phyloP scores from a whole-genome alignment of 2,888 invertebrate species.

The Galerucella nymphaeae region DNA sequence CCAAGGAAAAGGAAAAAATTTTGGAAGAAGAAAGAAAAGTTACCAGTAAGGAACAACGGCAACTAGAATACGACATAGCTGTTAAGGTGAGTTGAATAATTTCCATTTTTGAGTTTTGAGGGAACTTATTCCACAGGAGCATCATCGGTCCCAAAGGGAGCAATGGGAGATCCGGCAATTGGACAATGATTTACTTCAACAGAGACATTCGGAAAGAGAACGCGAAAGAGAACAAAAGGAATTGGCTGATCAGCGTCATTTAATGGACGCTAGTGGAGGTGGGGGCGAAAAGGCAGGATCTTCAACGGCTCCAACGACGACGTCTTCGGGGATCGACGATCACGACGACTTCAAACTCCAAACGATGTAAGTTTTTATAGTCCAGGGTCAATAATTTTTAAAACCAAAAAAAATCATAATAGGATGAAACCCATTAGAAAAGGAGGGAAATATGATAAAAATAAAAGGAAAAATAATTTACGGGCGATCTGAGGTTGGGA shows the following conservation, averaged over 20 bases:
- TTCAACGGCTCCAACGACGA: constrained; percentile 7
- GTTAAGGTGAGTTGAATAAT: constrained; percentile 67
- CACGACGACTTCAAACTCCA: constrained; percentile 28
- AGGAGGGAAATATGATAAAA: too few species aligned
- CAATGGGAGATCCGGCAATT: constrained; percentile 71
- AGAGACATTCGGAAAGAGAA: constrained; percentile 71
- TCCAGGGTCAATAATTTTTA: too few species aligned
- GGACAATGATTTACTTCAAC: constrained; percentile 72
- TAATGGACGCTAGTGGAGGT: constrained; percentile 28
- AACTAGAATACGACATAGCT: constrained; percentile 73
- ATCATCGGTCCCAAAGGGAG: constrained; percentile 71
- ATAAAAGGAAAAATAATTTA: too few species aligned
- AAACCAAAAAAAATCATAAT: too few species aligned
- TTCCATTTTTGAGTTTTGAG: too few species aligned
- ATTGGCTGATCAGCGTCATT: constrained; percentile 62
- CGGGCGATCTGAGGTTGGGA: too few species aligned
- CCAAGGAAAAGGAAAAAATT: constrained; percentile 70
- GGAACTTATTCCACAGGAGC: constrained; percentile 63
- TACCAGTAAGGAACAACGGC: constrained; percentile 72
- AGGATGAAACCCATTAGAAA: too few species aligned
- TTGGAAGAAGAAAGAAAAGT: constrained; percentile 68
- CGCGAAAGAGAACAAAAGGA: constrained; percentile 71
- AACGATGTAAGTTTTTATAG: constrained; percentile 23
- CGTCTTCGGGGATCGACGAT: constrained; percentile 20
- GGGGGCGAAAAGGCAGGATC: constrained; percentile 11